phyloP scores from a whole-genome alignment of 2,888 invertebrate species.

The Nomada fabriciana region DNA sequence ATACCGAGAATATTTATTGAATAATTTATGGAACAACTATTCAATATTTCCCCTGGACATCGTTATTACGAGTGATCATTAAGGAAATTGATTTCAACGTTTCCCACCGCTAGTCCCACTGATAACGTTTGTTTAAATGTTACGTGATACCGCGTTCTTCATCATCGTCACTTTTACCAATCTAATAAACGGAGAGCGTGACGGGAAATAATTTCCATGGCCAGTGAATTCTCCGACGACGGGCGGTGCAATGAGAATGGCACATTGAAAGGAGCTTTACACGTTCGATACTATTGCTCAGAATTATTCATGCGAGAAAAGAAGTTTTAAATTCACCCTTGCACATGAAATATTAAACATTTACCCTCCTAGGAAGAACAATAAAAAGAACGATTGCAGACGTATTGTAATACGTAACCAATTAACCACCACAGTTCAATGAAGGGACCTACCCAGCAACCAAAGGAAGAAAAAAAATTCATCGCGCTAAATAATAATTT shows the following conservation, averaged over 20 bases:
- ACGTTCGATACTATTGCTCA: too few species aligned
- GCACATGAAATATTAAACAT: too few species aligned
- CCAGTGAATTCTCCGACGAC: not conserved
- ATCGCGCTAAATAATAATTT: slow-evolving; percentile 36
- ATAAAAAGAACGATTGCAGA: too few species aligned
- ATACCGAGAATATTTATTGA: slow-evolving; percentile 17
- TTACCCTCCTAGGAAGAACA: too few species aligned
- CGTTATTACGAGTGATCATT: not conserved
- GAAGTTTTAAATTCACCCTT: too few species aligned
- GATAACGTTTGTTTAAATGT: slow-evolving; percentile 11
- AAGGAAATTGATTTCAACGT: slow-evolving; percentile 20
- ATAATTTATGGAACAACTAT: not conserved
- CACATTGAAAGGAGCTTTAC: too few species aligned
- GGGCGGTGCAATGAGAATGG: too few species aligned
- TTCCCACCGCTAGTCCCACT: not conserved
- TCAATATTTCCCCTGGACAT: not conserved
- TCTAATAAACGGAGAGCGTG: not conserved
- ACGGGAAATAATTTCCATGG: not conserved
- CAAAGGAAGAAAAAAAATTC: not conserved
- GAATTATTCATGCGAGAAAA: too few species aligned
- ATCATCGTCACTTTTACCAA: slow-evolving; percentile 1
- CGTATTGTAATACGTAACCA: not conserved
- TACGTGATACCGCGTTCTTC: slow-evolving; percentile 1
- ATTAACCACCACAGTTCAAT: not conserved
- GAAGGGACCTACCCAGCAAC: too few species aligned